Evolutionary conservation across 2,113 vertebrate genomes (phyloP), one percentile per base, ranked within the genome.

Genomic region (Stegastes partitus): DNA sequence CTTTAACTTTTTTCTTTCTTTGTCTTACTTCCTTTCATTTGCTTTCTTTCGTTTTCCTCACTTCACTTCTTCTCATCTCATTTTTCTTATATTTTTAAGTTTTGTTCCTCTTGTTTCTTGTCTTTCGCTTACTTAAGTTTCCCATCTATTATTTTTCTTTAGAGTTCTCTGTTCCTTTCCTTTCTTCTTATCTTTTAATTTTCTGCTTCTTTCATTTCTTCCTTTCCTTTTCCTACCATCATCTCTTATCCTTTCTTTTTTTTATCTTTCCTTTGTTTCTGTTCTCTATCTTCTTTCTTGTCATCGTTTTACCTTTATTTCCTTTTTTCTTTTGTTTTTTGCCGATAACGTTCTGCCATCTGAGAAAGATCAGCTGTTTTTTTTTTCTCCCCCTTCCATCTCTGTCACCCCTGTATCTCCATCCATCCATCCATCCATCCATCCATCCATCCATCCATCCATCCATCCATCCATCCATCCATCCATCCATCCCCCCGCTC

Each of bases 281-380:
- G n/a, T 34, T 2, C 23, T 37, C n/a, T 49, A 1, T 1, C 8
- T 28, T 70, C n/a, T 5, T 55, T 11, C 0, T 34, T 14, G 31
- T 53, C 11, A 16, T 16, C 42, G 3, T 10, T 4, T 12, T 1
- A 16, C 2, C 3, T 55, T 14, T 34, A 0, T 1, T 47, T 4
- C 34, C 21, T 1, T 64, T 2, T 4, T 21, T 6, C 31, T 1
- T 22, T 45, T 19, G 1, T 23, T 11, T 10, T 47, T 4, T 59
- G 37, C 61, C 57, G 23, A 67, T 68, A 62, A 70, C 44, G 44
- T 84, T 73, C 64, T 82, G 54, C 69, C 81, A 81, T 81, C 65
- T 68, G 72, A 84, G 67, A 26, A 67, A 44, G 59, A 81, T 88
- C 69, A 73, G 47, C 81, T 79, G 80, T 84, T 79, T 88, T 53